Conservation (phyloP, 2,797 vertebrate genomes). For the Anableps anableps region DNA sequence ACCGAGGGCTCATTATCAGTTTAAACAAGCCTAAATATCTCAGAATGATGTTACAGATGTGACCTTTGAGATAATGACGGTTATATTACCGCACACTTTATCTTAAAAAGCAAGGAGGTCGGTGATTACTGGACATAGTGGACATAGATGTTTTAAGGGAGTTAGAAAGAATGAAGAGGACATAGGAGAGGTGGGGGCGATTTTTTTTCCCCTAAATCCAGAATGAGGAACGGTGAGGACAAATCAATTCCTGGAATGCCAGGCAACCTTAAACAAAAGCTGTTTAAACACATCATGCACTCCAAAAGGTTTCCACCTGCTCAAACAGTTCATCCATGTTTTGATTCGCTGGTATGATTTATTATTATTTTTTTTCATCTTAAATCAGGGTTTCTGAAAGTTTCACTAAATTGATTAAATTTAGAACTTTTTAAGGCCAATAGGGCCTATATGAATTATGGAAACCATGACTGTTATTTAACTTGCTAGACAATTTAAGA, state of each 20-base stretch:
- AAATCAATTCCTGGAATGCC: neutral
- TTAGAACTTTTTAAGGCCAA: neutral
- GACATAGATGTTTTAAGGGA: neutral
- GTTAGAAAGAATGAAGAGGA: no score
- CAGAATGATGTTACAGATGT: constrained; percentile 24
- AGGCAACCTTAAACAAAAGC: neutral
- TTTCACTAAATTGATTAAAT: neutral
- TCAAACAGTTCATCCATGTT: no score
- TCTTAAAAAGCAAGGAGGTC: neutral
- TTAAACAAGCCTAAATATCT: constrained; percentile 25
- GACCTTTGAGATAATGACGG: constrained; percentile 46
- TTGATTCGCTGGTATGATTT: no score
- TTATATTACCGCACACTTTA: constrained; percentile 16
- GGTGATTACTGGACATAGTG: neutral
- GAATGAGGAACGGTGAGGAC: neutral
- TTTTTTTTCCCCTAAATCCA: neutral
- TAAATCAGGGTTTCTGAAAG: neutral
- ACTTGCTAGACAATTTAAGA: neutral
- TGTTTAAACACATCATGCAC: neutral
- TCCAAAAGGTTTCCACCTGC: no score
- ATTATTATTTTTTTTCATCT: no score
- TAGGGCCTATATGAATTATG: neutral
- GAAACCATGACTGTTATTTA: neutral
- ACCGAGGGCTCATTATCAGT: constrained; percentile 19
- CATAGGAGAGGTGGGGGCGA: neutral